Base-by-base conservation (phyloP, 2,797 vertebrate genomes). In the Poeciliopsis turneri region DNA sequence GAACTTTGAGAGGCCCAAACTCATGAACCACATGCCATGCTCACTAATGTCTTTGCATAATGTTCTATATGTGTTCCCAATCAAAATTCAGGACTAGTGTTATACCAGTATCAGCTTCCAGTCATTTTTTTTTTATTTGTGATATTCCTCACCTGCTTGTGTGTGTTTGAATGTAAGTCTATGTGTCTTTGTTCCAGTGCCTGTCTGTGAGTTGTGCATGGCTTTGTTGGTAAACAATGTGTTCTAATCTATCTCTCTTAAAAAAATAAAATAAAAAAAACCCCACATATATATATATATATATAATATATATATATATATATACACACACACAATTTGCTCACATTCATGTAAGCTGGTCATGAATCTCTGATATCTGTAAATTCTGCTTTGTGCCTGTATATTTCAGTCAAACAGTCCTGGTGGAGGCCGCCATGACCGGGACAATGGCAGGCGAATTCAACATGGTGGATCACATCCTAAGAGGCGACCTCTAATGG, bases 401-500 rank as follows among this genome's bases (percentile, higher is more conserved):
- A 86, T 78, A 82, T 92, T 95, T 83, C 86, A 98, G 97, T 94
- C 95, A 87, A 97, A 96, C 83, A 90, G 95, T 6, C 88, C 92
- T 1, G 92, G 94, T 2, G 93, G 96, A 11, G 97, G 96, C 82
- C 95, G 96, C 78, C 82, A 23, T 59, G 96, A 97, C 82, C 96
- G 94, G 6, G 94, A 96, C 1, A 46, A 84, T 0, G 94, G 95
- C 30, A 94, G 96, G 80, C 95, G 97, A 87, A 84, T 90, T 53
- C 87, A 96, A 75, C 97, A 95, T 0, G 88, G 96, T 20, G 90
- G 95, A 11, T 61, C 94, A 5, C 96, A 95, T 76, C 95, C 96
- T 69, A 97, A 95, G 85, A 95, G 96, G 91, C 93, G 96, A 74
- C 95, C 97, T 78, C 95, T 97, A 20, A 91, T 94, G 93, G 97